Base-by-base conservation (phyloP, 2,888 invertebrate genomes). In the Cephus rjabovi region DNA sequence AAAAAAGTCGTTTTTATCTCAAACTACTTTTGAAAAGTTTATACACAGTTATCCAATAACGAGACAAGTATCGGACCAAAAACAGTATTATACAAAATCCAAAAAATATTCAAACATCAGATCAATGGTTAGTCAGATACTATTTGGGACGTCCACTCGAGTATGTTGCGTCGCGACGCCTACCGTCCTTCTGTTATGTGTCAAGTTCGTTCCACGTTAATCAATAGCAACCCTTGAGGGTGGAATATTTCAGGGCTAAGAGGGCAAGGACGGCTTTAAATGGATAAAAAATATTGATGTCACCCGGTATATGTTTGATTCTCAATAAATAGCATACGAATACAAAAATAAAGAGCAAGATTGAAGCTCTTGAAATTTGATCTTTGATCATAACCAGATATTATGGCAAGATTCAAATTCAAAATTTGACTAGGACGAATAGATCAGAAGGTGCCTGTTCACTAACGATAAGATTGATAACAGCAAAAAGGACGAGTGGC, bases 171-270 rank as follows among this genome's bases (percentile, higher is more conserved):
- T 34, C 75, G 73, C 76, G 71, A 71, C 71, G 68, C 77, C 77
- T 74, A 76, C 56, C 23, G 56, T 56, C 77, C 77, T 80, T 77
- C 71, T 75, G 73, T 68, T 77, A 76, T 79, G 82, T 81, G 82
- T 82, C 83, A 83, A 83, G 83, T 83, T 83, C 83, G 79, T 76
- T 78, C 75, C 79, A 78, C 76, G 81, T 81, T 79, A 82, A 83
- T 83, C 83, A 80, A 83, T 83, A 83, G 56, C 23, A 56, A 56
- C 56, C 23, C 23, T 56, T 23, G 56, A 23, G 56, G 56, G 23
- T 56, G 23, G 1, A 56, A 23, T 23, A 56, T 56, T 56, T 56
- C 56, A 56, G 56, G 56, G 23, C 23, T 56, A 23, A 56, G 56
- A 56, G 56, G 9, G 23, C 56, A 56, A 56, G 56, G 56, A 56